Conservation (phyloP, 2,797 vertebrate species). For the Hypotaenidia philippensis region DNA sequence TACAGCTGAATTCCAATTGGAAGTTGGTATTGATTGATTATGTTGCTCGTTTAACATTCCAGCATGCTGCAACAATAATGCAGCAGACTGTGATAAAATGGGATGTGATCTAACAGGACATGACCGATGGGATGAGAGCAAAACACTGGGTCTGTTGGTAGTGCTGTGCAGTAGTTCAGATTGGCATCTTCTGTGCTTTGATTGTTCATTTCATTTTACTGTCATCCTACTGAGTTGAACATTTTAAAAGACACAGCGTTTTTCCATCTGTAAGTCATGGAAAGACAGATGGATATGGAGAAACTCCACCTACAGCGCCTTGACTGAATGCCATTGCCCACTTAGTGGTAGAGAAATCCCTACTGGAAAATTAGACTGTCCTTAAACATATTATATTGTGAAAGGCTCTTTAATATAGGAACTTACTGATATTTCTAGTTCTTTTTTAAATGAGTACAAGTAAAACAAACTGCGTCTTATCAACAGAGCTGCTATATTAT, state of each 20-base stretch:
- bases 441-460: conserved; percentile 52
- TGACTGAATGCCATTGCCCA: conserved; percentile 70
- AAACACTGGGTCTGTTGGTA: background rate
- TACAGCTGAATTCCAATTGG: conserved; percentile 20
- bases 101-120: conserved; percentile 61
- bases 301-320: conserved; percentile 58
- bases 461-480: conserved; percentile 55
- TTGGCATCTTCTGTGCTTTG: conserved; percentile 65
- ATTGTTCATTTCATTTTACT: conserved; percentile 75
- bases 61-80: conserved; percentile 39
- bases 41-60: conserved; percentile 57
- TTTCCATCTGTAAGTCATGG: conserved; percentile 69
- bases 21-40: conserved; percentile 59
- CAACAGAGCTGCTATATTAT: conserved; percentile 38
- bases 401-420: conserved; percentile 37
- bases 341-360: conserved; percentile 51
- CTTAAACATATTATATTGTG: conserved; percentile 37
- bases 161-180: conserved; percentile 36
- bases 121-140: conserved; percentile 44
- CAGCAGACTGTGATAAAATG: conserved; percentile 59
- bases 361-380: conserved; percentile 41
- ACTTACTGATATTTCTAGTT: conserved; percentile 59
- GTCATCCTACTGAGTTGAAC: conserved; percentile 72
- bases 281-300: conserved; percentile 71
- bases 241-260: conserved; percentile 59